A percentile compares a stretch with the other conserved stretches of the same genome.
Evolutionary conservation across 2,888 invertebrate species (phyloP).

Genomic region (Gasteruption jaculator): DNA sequence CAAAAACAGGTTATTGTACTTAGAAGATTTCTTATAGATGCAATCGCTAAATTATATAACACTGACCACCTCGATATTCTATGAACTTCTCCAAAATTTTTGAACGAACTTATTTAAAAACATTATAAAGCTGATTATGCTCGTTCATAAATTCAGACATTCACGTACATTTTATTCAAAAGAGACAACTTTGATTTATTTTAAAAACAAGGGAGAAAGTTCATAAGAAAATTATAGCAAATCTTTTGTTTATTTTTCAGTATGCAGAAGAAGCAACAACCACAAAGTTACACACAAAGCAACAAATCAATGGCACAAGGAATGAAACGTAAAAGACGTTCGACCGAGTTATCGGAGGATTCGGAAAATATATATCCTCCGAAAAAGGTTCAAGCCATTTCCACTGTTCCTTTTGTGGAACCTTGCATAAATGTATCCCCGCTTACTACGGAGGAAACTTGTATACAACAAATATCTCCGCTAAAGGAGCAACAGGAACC

Average conservation of each 20-base stretch:
- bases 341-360: conserved; percentile 44
- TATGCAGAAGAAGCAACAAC: conserved; percentile 42
- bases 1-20: too few relatives aligned
- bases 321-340: conserved; percentile 42
- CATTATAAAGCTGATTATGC: too few relatives aligned
- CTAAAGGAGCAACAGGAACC: conserved; percentile 44
- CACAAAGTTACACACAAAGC: conserved; percentile 38
- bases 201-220: too few relatives aligned
- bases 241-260: conserved; percentile 25
- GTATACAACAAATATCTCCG: conserved; percentile 37
- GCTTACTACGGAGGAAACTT: conserved; percentile 32
- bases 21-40: too few relatives aligned
- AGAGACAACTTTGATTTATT: too few relatives aligned
- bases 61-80: too few relatives aligned
- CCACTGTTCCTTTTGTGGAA: conserved; percentile 31
- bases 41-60: too few relatives aligned
- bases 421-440: conserved; percentile 30
- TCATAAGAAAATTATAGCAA: conserved; percentile 12
- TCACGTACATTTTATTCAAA: too few relatives aligned
- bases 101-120: too few relatives aligned
- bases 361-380: conserved; percentile 48
- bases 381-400: conserved; percentile 37
- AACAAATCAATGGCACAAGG: conserved; percentile 34
- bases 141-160: too few relatives aligned
- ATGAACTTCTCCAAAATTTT: too few relatives aligned